phyloP scores from a whole-genome alignment of 1,140 invertebrate genomes.

The Heliconius nattereri region DNA sequence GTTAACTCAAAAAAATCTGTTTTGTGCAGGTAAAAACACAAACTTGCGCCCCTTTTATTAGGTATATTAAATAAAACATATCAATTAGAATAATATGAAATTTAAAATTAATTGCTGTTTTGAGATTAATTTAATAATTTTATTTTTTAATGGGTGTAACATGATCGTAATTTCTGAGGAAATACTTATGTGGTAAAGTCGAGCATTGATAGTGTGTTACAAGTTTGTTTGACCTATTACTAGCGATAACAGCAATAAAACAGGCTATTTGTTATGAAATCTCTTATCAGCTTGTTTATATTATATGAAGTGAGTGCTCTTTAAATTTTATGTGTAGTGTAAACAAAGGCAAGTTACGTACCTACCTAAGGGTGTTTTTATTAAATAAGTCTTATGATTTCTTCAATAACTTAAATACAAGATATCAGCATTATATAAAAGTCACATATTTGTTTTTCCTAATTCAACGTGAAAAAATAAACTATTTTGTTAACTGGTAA shows the following conservation, averaged over 20 bases:
- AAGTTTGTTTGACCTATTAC: slow-evolving; percentile 55
- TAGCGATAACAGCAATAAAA: slow-evolving; percentile 55
- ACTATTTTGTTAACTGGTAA: too few relatives aligned
- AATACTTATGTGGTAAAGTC: slow-evolving; percentile 22
- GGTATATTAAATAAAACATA: not conserved
- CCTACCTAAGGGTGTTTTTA: slow-evolving; percentile 16
- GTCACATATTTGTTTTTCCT: too few relatives aligned
- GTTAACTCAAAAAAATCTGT: slow-evolving; percentile 51
- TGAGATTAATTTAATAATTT: not conserved
- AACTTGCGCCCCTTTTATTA: slow-evolving; percentile 18
- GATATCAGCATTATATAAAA: not conserved
- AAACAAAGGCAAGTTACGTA: too few relatives aligned
- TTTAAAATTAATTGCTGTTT: not conserved
- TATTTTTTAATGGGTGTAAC: not conserved
- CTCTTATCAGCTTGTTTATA: slow-evolving; percentile 53
- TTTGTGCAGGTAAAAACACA: slow-evolving; percentile 35
- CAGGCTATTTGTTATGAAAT: slow-evolving; percentile 49
- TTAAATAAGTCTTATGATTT: slow-evolving; percentile 23
- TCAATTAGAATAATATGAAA: not conserved
- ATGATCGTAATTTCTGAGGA: slow-evolving; percentile 13
- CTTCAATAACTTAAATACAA: not conserved
- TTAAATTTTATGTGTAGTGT: slow-evolving; percentile 46
- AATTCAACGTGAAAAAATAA: too few relatives aligned
- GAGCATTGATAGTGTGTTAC: slow-evolving; percentile 49
- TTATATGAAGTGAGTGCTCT: slow-evolving; percentile 52